Evolutionary conservation across 2,797 vertebrate genomes (phyloP).

Genomic region (Tokudaia muenninki): DNA sequence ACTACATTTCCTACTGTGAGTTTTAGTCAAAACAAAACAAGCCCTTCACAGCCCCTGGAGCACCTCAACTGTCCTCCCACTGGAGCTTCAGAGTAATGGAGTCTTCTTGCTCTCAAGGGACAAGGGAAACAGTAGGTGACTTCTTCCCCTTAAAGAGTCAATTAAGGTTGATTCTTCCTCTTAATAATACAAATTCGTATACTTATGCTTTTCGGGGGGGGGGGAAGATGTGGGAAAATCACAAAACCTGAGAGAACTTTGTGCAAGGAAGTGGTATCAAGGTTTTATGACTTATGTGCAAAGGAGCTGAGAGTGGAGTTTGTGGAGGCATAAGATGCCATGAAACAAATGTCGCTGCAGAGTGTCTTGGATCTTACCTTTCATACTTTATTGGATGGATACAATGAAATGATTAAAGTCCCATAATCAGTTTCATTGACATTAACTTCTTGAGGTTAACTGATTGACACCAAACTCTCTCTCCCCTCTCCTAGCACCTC

Average conservation of each 20-base stretch:
- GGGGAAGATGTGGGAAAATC: background rate
- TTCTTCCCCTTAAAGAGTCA: background rate
- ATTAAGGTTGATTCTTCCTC: background rate
- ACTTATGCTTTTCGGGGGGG: background rate
- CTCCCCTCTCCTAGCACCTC: background rate
- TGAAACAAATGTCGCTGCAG: background rate
- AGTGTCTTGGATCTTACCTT: background rate
- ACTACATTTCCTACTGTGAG: background rate
- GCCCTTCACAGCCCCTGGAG: background rate
- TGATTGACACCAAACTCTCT: background rate
- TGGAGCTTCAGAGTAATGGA: background rate
- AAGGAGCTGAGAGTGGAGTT: accelerated
- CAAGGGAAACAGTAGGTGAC: background rate
- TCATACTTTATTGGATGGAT: background rate
- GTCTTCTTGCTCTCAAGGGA: background rate
- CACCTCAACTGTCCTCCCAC: too few relatives aligned
- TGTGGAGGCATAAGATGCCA: background rate
- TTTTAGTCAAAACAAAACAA: background rate
- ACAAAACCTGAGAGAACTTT: background rate
- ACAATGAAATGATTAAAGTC: background rate
- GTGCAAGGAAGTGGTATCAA: background rate
- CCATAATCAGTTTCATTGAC: background rate
- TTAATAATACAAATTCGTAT: background rate
- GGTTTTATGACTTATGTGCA: accelerated
- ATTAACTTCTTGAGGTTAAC: background rate